phyloP scores from a whole-genome alignment of 1,140 invertebrate species.

The Sycobia sp. region DNA sequence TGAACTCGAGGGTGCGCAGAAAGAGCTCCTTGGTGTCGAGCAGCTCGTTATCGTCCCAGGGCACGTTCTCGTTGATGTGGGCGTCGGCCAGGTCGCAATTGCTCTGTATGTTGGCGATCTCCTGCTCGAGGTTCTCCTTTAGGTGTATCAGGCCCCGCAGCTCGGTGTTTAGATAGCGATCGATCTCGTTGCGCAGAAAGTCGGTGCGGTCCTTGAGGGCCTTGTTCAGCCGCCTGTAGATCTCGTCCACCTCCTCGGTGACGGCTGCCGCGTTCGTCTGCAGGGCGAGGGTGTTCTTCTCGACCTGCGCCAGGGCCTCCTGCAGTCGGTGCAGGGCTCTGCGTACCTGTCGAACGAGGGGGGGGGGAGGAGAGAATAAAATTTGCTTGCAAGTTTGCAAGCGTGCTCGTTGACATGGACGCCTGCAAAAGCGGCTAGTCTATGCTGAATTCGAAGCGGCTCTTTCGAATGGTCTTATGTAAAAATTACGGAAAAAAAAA shows the following conservation, averaged over 20 bases:
- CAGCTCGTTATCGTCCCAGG: constrained; percentile 87
- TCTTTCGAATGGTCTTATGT: too few species aligned
- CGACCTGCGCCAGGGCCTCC: constrained; percentile 80
- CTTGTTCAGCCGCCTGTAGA: constrained; percentile 85
- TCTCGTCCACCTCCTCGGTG: constrained; percentile 90
- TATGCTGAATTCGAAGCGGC: too few species aligned
- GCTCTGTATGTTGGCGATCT: constrained; percentile 89
- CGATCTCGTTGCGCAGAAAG: constrained; percentile 84
- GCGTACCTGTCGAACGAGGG: constrained; percentile 74
- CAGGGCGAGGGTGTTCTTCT: constrained; percentile 82
- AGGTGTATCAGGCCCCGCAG: constrained; percentile 79
- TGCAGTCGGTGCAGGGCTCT: constrained; percentile 84
- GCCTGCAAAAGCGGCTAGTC: too few species aligned
- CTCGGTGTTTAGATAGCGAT: constrained; percentile 84
- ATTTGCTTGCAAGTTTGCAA: too few species aligned
- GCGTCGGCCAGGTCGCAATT: constrained; percentile 97
- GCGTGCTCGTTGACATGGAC: too few species aligned
- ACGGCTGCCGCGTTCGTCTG: constrained; percentile 85
- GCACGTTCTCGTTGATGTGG: constrained; percentile 83
- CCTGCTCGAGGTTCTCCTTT: constrained; percentile 91
- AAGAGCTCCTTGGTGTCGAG: constrained; percentile 95
- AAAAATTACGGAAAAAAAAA: too few species aligned
- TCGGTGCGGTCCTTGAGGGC: constrained; percentile 91
- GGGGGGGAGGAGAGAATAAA: too few species aligned
- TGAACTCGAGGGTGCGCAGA: constrained; percentile 90